phyloP scores from a whole-genome alignment of 2,797 vertebrate genomes.

The Parotocinclus haroldoi region DNA sequence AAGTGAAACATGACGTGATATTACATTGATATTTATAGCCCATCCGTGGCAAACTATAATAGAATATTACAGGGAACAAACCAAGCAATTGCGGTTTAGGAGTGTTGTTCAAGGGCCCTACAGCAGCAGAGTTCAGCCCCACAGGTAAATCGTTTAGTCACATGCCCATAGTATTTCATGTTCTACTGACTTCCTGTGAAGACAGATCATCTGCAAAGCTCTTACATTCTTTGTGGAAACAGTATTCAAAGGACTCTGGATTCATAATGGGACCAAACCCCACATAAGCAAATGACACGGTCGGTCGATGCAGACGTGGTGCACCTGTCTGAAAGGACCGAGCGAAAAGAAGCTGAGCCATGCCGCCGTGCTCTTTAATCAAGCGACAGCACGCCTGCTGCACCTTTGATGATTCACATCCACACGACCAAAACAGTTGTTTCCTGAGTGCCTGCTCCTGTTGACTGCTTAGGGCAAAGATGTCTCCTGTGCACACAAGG shows the following conservation, averaged over 20 bases:
- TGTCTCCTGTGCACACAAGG: neutral
- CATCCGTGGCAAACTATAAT: too few relatives aligned
- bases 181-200: neutral
- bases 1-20: too few relatives aligned
- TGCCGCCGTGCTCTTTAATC: constrained; percentile 23
- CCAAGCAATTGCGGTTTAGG: too few relatives aligned
- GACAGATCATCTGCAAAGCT: neutral
- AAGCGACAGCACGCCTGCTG: constrained; percentile 8
- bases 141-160: neutral
- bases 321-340: constrained; percentile 10
- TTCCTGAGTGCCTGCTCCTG: constrained; percentile 3
- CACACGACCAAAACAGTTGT: constrained; percentile 21
- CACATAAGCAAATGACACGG: constrained; percentile 21
- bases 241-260: constrained; percentile 15
- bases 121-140: neutral
- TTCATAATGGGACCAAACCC: constrained; percentile 10
- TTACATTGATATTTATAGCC: too few relatives aligned
- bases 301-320: constrained; percentile 10
- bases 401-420: constrained; percentile 20
- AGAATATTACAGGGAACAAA: too few relatives aligned
- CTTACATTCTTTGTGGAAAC: constrained; percentile 17
- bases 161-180: neutral
- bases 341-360: constrained; percentile 2
- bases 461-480: neutral
- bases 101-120: too few relatives aligned